Percentiles rank a stretch among this genome's conserved stretches.
phyloP scores from a whole-genome alignment of 2,888 invertebrate genomes.

The Drosophila mercatorum region DNA sequence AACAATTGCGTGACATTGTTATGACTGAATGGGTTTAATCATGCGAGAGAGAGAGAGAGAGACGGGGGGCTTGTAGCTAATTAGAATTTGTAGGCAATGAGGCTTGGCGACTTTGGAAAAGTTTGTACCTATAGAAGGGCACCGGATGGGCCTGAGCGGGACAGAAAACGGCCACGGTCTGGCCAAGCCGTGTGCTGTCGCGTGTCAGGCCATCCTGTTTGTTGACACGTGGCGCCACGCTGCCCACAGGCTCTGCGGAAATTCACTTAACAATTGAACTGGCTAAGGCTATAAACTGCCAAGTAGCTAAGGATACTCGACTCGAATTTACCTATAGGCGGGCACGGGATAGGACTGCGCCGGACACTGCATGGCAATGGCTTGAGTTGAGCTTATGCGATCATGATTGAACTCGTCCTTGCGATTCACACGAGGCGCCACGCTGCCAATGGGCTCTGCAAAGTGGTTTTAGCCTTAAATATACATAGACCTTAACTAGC shows the following conservation, averaged over 20 bases:
- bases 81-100: constrained; percentile 60
- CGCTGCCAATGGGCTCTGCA: constrained; percentile 83
- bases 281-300: background rate
- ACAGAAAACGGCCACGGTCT: constrained; percentile 85
- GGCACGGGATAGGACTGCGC: constrained; percentile 90
- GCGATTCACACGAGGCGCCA: constrained; percentile 86
- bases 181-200: constrained; percentile 88
- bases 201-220: constrained; percentile 87
- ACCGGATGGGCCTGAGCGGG: constrained; percentile 88
- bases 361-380: constrained; percentile 89
- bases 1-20: constrained; percentile 48
- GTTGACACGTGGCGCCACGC: constrained; percentile 88
- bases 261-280: background rate
- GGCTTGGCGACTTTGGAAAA: constrained; percentile 54
- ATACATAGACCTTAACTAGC: background rate
- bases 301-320: constrained; percentile 49
- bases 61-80: constrained; percentile 35
- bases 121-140: constrained; percentile 85
- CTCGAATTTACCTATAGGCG: constrained; percentile 85
- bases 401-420: constrained; percentile 84
- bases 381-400: constrained; percentile 76
- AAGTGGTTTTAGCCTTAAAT: background rate
- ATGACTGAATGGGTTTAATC: constrained; percentile 49
- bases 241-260: constrained; percentile 85
- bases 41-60: constrained; percentile 22